Base-by-base conservation (phyloP, 2,113 vertebrate genomes). In the Calidris pygmaea region DNA sequence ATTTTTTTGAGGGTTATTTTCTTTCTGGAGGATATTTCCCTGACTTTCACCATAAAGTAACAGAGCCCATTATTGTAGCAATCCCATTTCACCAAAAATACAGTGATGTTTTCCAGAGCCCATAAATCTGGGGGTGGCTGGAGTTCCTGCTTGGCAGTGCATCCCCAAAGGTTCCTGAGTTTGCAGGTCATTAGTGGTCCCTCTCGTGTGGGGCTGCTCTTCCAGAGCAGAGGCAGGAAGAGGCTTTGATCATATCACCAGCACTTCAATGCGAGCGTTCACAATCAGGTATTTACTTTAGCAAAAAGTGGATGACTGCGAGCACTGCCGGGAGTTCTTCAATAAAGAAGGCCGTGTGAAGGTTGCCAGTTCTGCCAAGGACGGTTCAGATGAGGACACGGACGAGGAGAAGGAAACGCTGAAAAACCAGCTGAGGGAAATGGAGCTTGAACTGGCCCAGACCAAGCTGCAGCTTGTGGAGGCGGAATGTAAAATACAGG, bases 401-500 rank as follows among this genome's bases (percentile, higher is more conserved):
- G 99, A 99, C 3, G 99, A 99, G 96, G 99, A 99, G 98, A 99
- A 99, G 97, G 99, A 99, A 94, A 98, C 90, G 0, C 96, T 99
- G 96, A 99, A 99, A 97, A 99, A 98, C 97, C 99, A 99, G 98
- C 98, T 99, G 93, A 98, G 99, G 59, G 99, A 99, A 93, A 99
- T 99, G 99, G 99, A 99, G 95, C 98, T 99, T 47, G 99, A 99
- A 83, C 98, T 99, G 88, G 99, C 99, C 19, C 99, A 99, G 97
- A 99, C 99, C 97, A 99, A 99, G 97, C 97, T 99, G 95, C 99
- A 99, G 97, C 96, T 99, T 97, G 99, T 99, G 92, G 99, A 99
- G 96, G 99, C 99, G 0, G 99, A 99, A 98, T 99, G 99, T 97
- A 99, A 99, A 97, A 99, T 99, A 86, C 99, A 99, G 99, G 99